Percentiles rank a stretch among this genome's conserved stretches.
These are phyloP conservation scores for Drosophila mettleri DNA, from an alignment of 2,888 invertebrate genomes.

Conservation along the genomic window DNA sequence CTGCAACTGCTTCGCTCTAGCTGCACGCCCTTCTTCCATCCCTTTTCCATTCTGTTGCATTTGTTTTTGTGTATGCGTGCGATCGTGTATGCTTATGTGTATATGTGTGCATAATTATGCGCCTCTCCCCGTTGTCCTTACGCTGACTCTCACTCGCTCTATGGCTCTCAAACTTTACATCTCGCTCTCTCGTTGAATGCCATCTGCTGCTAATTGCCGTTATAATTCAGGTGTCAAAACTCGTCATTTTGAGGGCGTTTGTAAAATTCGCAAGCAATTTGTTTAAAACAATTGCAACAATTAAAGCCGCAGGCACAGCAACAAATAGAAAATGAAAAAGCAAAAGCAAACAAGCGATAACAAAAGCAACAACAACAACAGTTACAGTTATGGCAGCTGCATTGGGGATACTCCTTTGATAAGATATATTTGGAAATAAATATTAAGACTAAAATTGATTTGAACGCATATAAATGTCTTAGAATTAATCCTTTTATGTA, in stretches of 20 bases:
- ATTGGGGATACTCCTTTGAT: constrained; percentile 11
- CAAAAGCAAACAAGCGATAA: constrained; percentile 26
- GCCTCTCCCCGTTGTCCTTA: constrained; percentile 33
- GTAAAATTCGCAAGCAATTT: constrained; percentile 45
- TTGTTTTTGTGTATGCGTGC: constrained; percentile 26
- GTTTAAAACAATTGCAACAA: constrained; percentile 41
- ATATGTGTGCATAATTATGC: constrained; percentile 37
- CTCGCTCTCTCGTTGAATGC: constrained; percentile 17
- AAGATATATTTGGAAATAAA: background rate
- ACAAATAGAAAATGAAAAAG: constrained; percentile 27
- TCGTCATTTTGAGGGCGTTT: constrained; percentile 41
- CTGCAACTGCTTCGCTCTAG: constrained; percentile 56
- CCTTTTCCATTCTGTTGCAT: constrained; percentile 30
- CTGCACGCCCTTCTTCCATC: constrained; percentile 34
- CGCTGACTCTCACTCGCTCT: background rate
- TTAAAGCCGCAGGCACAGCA: constrained; percentile 22
- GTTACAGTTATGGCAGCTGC: constrained; percentile 16
- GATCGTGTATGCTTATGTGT: constrained; percentile 4
- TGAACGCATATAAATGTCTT: background rate
- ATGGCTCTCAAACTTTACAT: background rate
- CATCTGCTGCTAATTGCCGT: constrained; percentile 54
- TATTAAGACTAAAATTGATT: background rate
- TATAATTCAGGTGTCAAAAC: constrained; percentile 57
- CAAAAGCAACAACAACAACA: constrained; percentile 23
- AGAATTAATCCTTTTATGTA: too few relatives aligned